Evolutionary conservation across 2,888 invertebrate species (phyloP).

Genomic region (Phortica okadai): DNA sequence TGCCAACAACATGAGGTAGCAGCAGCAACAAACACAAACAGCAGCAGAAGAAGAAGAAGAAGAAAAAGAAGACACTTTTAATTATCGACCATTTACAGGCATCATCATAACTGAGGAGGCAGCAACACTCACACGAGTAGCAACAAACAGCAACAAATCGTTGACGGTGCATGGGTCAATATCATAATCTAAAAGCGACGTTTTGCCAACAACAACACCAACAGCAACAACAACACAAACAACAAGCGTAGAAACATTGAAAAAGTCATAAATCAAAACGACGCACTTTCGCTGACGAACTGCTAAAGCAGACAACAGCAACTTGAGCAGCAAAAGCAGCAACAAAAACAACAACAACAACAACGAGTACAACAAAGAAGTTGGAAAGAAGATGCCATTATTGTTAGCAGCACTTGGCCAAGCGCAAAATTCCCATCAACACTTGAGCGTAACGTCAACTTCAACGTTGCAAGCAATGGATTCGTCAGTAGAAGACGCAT

Average conservation of each 20-base stretch:
- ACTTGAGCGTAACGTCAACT: conserved; percentile 53
- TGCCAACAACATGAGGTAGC: neutral
- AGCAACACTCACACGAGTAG: conserved; percentile 24
- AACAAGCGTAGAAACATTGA: conserved; percentile 57
- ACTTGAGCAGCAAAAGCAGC: conserved; percentile 50
- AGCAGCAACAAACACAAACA: conserved; percentile 46
- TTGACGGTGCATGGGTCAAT: conserved; percentile 70
- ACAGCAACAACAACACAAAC: conserved; percentile 53
- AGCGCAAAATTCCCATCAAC: conserved; percentile 59
- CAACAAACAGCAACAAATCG: conserved; percentile 58
- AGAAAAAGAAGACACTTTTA: conserved; percentile 65
- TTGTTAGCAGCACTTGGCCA: conserved; percentile 59
- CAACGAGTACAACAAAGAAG: conserved; percentile 20
- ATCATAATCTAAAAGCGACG: conserved; percentile 64
- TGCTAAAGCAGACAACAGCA: conserved; percentile 43
- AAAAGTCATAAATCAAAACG: conserved; percentile 73
- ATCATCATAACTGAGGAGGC: conserved; percentile 45
- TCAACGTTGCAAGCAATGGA: conserved; percentile 41
- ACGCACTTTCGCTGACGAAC: conserved; percentile 72
- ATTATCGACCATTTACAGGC: conserved; percentile 66
- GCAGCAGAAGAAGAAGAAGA: conserved; percentile 33
- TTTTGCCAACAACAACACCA: neutral
- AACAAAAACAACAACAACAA: conserved; percentile 47
- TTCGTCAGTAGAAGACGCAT: conserved; percentile 41
- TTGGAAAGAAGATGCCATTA: conserved; percentile 43